A percentile compares a stretch with the other conserved stretches of the same genome.
phyloP scores from a whole-genome alignment of 23 tunicate genomes.

The Oikopleura vanhoeffeni region DNA sequence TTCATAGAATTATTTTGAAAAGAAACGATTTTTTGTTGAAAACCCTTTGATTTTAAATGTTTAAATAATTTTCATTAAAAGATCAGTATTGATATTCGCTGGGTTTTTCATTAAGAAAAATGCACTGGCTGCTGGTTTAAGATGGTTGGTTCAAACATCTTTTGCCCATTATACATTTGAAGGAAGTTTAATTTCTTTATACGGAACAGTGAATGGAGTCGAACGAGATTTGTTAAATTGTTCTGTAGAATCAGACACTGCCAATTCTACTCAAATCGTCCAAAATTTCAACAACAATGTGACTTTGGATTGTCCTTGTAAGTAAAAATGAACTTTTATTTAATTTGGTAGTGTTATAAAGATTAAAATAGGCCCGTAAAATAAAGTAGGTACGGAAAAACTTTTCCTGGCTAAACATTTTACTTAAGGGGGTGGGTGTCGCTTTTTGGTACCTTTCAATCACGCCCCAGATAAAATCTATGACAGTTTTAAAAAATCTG shows the following conservation, averaged over 20 bases:
- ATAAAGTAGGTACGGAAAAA: no score
- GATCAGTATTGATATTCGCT: constrained; percentile 68
- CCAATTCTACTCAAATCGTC: not conserved
- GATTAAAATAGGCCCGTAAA: no score
- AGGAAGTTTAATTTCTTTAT: not conserved
- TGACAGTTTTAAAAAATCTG: no score
- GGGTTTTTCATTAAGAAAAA: constrained; percentile 51
- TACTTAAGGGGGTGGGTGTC: no score
- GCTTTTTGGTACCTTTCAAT: no score
- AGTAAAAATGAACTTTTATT: not conserved
- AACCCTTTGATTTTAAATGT: no score
- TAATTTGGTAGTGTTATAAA: no score
- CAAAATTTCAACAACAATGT: not conserved
- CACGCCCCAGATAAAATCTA: no score
- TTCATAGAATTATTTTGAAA: no score
- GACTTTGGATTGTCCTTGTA: not conserved
- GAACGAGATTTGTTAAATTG: not conserved
- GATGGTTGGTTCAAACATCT: not conserved
- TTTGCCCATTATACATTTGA: not conserved
- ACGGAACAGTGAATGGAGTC: not conserved
- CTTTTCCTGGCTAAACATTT: no score
- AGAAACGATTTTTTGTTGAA: no score
- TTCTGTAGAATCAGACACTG: not conserved
- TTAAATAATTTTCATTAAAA: no score
- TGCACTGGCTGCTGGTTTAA: not conserved